Conservation (phyloP, 2,888 invertebrate genomes). For the Tetranychus truncatus region DNA sequence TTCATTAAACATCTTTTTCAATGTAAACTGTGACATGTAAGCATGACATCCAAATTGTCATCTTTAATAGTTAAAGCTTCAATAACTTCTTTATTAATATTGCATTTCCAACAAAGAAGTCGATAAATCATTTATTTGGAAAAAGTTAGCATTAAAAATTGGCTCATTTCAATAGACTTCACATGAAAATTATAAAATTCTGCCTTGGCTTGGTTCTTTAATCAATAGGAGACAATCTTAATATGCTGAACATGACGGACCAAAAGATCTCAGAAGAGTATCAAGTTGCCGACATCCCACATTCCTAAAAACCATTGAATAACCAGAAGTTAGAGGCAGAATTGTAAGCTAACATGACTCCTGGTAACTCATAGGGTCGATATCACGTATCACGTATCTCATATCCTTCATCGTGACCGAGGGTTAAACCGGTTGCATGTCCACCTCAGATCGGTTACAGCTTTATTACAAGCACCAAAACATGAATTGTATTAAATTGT, state of each 20-base stretch:
- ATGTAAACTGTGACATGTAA: too few species aligned
- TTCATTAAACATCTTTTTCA: too few species aligned
- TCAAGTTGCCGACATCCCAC: not conserved
- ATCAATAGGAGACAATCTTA: constrained; percentile 1
- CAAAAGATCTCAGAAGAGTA: not conserved
- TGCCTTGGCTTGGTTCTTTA: constrained; percentile 15
- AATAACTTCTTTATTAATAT: too few species aligned
- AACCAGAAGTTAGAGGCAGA: constrained; percentile 26
- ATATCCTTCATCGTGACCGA: constrained; percentile 26
- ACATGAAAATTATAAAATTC: constrained; percentile 23
- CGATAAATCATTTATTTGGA: too few species aligned
- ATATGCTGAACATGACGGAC: not conserved
- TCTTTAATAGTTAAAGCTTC: too few species aligned
- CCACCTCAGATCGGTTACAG: constrained; percentile 18
- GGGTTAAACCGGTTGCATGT: constrained; percentile 24
- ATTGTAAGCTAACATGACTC: constrained; percentile 25
- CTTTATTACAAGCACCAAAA: too few species aligned
- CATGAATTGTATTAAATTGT: not conserved
- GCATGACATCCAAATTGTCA: too few species aligned
- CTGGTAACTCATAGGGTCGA: constrained; percentile 25
- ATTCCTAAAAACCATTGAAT: constrained; percentile 6
- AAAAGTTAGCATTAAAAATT: too few species aligned
- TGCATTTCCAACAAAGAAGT: too few species aligned
- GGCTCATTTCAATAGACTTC: constrained; percentile 13
- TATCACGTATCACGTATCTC: not conserved